Conservation (phyloP, 2,113 vertebrate genomes). For the Bothrops jararaca region DNA sequence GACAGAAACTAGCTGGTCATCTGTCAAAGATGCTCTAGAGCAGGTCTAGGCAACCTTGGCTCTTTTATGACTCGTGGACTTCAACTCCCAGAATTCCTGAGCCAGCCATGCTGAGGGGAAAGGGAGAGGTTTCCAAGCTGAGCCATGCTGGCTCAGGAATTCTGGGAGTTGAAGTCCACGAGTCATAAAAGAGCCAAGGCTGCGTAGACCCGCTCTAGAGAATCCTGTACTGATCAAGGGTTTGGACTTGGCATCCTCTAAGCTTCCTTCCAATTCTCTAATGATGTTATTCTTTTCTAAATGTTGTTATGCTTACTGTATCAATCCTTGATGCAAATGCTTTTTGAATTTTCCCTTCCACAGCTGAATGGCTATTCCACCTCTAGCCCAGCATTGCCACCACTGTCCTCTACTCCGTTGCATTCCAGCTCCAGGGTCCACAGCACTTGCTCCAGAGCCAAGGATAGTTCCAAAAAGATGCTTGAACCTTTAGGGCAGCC, state of each 20-base stretch:
- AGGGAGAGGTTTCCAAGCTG: no score
- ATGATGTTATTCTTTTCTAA: neutral
- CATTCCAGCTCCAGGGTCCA: conserved; percentile 50
- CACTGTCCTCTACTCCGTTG: conserved; percentile 58
- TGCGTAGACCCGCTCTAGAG: neutral
- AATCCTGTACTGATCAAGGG: neutral
- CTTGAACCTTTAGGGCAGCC: conserved; percentile 67
- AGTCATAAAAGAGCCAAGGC: no score
- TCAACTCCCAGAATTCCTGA: no score
- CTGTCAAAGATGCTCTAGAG: neutral
- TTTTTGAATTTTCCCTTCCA: rapidly evolving
- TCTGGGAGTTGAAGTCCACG: no score
- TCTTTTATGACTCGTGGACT: no score
- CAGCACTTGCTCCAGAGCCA: conserved; percentile 39
- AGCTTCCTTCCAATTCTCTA: neutral
- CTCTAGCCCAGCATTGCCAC: conserved; percentile 40
- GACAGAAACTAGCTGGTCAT: neutral
- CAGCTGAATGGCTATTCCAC: conserved; percentile 61
- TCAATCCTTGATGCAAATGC: rapidly evolving
- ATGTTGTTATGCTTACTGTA: neutral
- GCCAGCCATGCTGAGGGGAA: no score
- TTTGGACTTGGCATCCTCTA: neutral
- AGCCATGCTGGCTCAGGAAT: no score
- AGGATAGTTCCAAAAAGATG: conserved; percentile 53
- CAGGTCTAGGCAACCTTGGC: no score